Percentiles rank a stretch among this genome's conserved stretches.
Conservation (phyloP, 1,140 invertebrate species). For the Drosophila subobscura region DNA sequence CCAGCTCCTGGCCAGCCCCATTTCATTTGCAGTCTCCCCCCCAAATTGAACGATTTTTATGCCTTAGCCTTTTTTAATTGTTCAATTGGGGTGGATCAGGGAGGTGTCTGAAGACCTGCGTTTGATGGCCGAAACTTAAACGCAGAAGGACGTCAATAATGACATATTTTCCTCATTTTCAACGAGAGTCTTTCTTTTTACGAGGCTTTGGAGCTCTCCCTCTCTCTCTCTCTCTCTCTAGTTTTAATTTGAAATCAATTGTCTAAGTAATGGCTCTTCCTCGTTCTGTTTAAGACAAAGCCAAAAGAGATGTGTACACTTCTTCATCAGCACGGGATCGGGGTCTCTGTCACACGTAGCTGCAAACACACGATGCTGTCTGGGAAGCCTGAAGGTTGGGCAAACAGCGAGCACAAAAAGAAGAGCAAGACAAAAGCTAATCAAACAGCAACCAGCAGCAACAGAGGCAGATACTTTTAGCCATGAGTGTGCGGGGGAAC, state of each 20-base stretch:
- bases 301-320: no score
- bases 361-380: no score
- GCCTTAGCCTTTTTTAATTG: conserved; percentile 80
- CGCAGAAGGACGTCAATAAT: conserved; percentile 63
- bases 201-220: neutral
- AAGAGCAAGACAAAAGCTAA: conserved; percentile 51
- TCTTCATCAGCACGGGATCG: no score
- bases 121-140: conserved; percentile 70
- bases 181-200: conserved; percentile 10
- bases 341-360: no score
- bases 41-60: conserved; percentile 77
- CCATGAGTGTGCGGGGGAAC: conserved; percentile 18
- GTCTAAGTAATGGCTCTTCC: conserved; percentile 54
- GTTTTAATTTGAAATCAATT: conserved; percentile 75
- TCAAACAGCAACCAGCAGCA: conserved; percentile 50
- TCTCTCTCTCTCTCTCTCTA: no score
- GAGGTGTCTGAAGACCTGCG: conserved; percentile 34
- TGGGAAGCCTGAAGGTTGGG: no score
- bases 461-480: conserved; percentile 27
- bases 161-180: conserved; percentile 33
- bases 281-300: neutral
- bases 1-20: neutral
- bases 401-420: conserved; percentile 30
- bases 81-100: conserved; percentile 18
- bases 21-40: neutral